Conservation (phyloP, 2,888 invertebrate genomes). For the Mythimna ferrago region DNA sequence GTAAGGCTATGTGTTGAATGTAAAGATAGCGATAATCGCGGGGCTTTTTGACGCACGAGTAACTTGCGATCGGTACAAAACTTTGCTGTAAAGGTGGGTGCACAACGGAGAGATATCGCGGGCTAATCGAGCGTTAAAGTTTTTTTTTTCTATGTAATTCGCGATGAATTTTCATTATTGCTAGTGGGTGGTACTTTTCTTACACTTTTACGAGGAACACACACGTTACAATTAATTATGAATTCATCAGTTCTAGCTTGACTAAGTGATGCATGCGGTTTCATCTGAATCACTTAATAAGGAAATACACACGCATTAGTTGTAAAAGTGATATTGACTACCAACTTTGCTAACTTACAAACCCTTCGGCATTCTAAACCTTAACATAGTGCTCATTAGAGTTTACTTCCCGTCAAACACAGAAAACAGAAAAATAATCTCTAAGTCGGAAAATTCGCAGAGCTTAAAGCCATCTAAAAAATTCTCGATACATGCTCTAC, state of each 20-base stretch:
- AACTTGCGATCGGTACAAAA: conserved; percentile 27
- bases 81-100: conserved; percentile 41
- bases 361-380: no score
- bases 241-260: neutral
- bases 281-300: neutral
- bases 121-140: conserved; percentile 49
- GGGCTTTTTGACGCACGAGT: conserved; percentile 50
- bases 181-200: conserved; percentile 18
- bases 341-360: no score
- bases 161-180: conserved; percentile 43
- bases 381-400: no score
- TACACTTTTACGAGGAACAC: conserved; percentile 11
- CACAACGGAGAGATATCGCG: conserved; percentile 30
- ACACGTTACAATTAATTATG: neutral
- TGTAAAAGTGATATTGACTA: no score
- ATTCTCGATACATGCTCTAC: conserved; percentile 41
- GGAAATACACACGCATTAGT: neutral
- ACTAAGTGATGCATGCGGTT: neutral
- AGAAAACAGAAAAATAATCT: conserved; percentile 11
- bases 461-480: conserved; percentile 29
- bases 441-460: neutral
- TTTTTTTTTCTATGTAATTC: conserved; percentile 41
- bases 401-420: neutral
- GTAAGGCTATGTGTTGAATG: conserved; percentile 67
- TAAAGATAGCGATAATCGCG: conserved; percentile 54